These are phyloP conservation scores for Trichomalopsis sarcophagae DNA, from an alignment of 1,140 invertebrate species.

Conservation along the genomic window DNA sequence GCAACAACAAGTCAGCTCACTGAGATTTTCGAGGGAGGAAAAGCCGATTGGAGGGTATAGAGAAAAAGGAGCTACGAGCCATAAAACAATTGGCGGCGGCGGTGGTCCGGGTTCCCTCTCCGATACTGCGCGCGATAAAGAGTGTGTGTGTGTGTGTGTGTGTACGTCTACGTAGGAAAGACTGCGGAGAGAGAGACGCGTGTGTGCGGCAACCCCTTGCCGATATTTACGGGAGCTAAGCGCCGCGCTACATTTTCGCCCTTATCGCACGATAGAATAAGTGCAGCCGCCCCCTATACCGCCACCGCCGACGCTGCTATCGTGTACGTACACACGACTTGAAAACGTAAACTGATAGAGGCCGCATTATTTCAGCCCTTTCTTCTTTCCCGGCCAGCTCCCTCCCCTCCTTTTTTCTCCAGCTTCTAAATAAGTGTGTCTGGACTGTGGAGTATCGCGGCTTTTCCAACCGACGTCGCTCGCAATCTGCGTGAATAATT, in stretches of 20 bases:
- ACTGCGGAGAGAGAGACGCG: too few species aligned
- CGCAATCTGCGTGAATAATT: conserved; percentile 38
- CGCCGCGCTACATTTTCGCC: conserved; percentile 61
- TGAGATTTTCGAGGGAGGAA: background rate
- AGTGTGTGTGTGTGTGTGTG: background rate
- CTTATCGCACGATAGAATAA: conserved; percentile 66
- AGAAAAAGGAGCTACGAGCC: conserved; percentile 31
- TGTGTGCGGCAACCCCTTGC: conserved; percentile 47
- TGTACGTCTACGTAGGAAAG: conserved; percentile 36
- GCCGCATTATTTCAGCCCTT: conserved; percentile 48
- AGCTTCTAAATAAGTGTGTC: background rate
- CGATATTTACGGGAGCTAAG: conserved; percentile 65
- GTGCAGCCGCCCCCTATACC: conserved; percentile 53
- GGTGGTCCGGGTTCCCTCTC: conserved; percentile 47
- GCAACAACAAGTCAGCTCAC: too few species aligned
- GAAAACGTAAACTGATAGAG: conserved; percentile 51
- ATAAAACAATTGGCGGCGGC: conserved; percentile 65
- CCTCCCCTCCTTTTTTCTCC: conserved; percentile 14
- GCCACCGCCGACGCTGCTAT: conserved; percentile 15
- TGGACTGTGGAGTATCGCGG: background rate
- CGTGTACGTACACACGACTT: conserved; percentile 48
- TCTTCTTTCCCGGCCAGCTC: conserved; percentile 15
- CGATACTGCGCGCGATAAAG: conserved; percentile 59
- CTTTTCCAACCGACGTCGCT: background rate
- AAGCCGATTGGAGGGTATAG: background rate